Percentiles rank a stretch among this genome's conserved stretches.
These are phyloP conservation scores for Sclerurus mexicanus DNA, from an alignment of 2,113 vertebrate species.

Conservation along the genomic window DNA sequence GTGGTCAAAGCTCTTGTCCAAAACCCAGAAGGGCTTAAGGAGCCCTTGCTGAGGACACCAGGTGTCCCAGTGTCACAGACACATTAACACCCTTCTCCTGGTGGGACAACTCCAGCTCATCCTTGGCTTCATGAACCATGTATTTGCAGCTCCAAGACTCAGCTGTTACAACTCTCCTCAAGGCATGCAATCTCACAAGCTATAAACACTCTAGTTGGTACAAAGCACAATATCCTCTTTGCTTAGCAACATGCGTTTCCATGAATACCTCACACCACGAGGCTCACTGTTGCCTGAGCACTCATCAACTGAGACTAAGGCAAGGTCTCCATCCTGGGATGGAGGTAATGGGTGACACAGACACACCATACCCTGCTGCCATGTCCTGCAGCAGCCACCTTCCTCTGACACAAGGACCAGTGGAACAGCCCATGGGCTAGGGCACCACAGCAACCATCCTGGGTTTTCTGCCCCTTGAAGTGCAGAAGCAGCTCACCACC, in stretches of 20 bases:
- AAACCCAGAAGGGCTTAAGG: background rate
- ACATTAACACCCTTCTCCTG: background rate
- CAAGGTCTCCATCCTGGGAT: background rate
- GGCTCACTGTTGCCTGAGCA: background rate
- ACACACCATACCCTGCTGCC: background rate
- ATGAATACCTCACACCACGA: background rate
- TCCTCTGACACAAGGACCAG: background rate
- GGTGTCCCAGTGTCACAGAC: background rate
- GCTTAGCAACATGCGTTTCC: conserved; percentile 26
- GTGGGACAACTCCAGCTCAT: background rate
- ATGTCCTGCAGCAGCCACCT: background rate
- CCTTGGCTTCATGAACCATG: background rate
- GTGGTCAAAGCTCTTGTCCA: background rate
- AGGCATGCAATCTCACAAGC: background rate
- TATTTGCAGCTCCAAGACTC: background rate
- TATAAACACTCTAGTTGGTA: background rate
- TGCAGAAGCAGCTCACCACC: background rate
- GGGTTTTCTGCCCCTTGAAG: background rate
- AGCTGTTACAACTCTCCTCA: background rate
- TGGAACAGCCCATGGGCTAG: background rate
- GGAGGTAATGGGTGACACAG: background rate
- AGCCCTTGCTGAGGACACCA: background rate
- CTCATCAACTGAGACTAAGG: rapidly evolving
- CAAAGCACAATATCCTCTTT: background rate
- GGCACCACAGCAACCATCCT: background rate